Base-by-base conservation (phyloP, 1,140 invertebrate species). In the Belonocnema kinseyi region DNA sequence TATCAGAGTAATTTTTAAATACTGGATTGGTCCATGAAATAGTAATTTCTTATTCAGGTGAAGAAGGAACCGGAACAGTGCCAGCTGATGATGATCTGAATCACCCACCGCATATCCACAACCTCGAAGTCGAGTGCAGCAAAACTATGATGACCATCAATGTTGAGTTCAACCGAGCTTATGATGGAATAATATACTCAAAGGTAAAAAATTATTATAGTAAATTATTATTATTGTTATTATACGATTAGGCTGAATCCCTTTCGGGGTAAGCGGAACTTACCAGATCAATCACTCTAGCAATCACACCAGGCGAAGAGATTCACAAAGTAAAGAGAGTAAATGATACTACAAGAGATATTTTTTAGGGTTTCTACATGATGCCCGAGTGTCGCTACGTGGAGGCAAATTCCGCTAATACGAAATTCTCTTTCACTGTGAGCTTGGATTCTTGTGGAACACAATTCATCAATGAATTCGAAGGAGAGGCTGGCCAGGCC, bases 91-190 rank as follows among this genome's bases (percentile, higher is more conserved):
- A 93, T 51, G 92, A 93, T 61, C 79, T 93, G 12, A 93, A 93
- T 66, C 95, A 96, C 85, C 94, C 95, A 46, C 95, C 96, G 12
- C 95, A 96, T 81, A 95, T 97, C 80, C 94, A 96, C 83, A 93
- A 92, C 2, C 94, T 97, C 66, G 94, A 95, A 21, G 96, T 96
- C 2, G 91, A 95, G 75, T 97, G 96, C 83, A 94, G 94, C 56
- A 96, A 96, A 87, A 95, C 96, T 75, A 94, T 94, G 93, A 97
- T 97, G 96, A 95, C 94, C 0, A 96, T 97, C 58, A 94, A 95
- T 72, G 93, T 97, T 4, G 95, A 95, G 88, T 97, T 97, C 87
- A 96, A 96, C 84, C 93, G 94, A 77, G 88, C 88, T 33, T 97
- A 96, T 82, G 93, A 96, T 80, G 96, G 96, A 10, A 91, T 97